phyloP scores from a whole-genome alignment of 1,140 invertebrate species.

The Panulirus ornatus region DNA sequence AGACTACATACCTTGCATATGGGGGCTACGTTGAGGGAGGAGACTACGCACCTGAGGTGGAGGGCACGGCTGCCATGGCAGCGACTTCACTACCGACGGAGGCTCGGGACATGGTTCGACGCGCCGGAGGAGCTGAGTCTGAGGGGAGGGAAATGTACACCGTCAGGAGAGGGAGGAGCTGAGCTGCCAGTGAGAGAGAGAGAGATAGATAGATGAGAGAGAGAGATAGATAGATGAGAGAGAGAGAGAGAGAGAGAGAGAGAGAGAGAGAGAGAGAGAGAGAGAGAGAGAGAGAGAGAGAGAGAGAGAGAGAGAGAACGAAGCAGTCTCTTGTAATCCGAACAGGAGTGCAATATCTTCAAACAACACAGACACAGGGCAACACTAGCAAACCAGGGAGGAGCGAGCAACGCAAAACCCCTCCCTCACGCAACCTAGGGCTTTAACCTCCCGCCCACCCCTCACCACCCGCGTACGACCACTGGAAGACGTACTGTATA shows the following conservation, averaged over 20 bases:
- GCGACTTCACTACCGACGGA: not conserved
- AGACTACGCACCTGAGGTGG: conserved; percentile 2
- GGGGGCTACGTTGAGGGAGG: no score
- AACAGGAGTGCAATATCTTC: not conserved
- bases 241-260: not conserved
- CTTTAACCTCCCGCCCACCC: not conserved
- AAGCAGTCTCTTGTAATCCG: not conserved
- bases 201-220: not conserved
- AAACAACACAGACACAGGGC: no score
- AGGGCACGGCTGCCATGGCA: not conserved
- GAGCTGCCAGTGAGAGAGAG: not conserved
- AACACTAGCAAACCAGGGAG: no score
- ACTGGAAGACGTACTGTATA: no score
- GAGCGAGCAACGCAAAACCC: no score
- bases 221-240: not conserved
- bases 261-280: not conserved
- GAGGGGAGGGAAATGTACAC: not conserved
- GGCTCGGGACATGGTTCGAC: conserved; percentile 24
- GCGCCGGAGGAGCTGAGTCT: conserved; percentile 11
- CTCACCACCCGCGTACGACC: not conserved
- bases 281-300: not conserved
- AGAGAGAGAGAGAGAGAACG: not conserved
- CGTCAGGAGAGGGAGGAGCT: not conserved
- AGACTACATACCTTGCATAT: no score
- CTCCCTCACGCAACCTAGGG: not conserved